Evolutionary conservation across 2,888 invertebrate species (phyloP), one percentile per base, ranked within the genome.

Genomic region (Drosophila rubida): DNA sequence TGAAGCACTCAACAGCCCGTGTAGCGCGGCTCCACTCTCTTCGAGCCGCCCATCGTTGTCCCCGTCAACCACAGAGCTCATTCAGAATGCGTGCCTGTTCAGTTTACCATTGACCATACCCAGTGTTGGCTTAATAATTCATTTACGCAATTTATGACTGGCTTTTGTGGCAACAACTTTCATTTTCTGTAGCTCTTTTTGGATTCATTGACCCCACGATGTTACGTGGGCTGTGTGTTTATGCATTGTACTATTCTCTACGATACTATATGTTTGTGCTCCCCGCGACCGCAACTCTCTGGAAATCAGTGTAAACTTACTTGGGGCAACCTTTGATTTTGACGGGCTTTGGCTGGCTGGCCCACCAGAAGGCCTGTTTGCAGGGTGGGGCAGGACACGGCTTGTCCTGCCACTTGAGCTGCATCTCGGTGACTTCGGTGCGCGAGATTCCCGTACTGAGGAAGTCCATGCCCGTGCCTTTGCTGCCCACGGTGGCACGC

Each of bases 341-440:
- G 59, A 91, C 73, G n/a, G 92, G 84, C 68, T 91, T 91, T 2
- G 92, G 92, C 9, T 90, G 89, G 64, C 91, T 91, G 59, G 91
- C 90, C 91, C 92, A 92, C 80, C 92, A 91, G 78, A 92, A 92
- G 59, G 91, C 85, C 46, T 90, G 86, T 55, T 90, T 90, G 67
- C 90, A 92, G 14, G 91, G 90, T 0, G 90, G 89, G 0, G 90
- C 90, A 1, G 85, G 77, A 22, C 90, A 90, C 0, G 77, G 77
- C 37, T 76, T 79, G 2, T 86, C 63, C 69, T 80, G 80, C 89
- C 89, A 90, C 19, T 90, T 90, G n/a, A 90, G 72, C 60, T 90
- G 87, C 80, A 90, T 84, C 79, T 90, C 90, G n/a, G 87, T 72
- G 50, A 90, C 89, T 49, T 90, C 90, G 3, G 89, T 83, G 51